Evolutionary conservation across 2,113 vertebrate species (phyloP).

Genomic region (Zosterops hypoxanthus): DNA sequence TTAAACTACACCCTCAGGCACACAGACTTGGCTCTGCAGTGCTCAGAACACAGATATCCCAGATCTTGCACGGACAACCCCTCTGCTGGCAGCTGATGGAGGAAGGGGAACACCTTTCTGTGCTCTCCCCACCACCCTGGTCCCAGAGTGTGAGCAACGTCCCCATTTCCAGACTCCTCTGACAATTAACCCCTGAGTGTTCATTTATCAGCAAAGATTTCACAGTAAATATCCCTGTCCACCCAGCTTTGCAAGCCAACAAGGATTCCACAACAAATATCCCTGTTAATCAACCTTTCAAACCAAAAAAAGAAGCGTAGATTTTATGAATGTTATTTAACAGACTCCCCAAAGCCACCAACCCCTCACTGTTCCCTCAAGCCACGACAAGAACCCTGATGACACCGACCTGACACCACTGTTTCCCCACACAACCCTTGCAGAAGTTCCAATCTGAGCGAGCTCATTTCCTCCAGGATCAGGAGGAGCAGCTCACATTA

Average conservation of each 20-base stretch:
- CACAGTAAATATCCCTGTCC: background rate
- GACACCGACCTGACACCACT: background rate
- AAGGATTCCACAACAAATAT: background rate
- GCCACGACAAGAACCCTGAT: accelerated
- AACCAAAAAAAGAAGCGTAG: background rate
- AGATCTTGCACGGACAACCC: background rate
- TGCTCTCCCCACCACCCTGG: accelerated
- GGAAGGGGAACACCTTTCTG: background rate
- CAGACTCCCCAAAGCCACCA: background rate
- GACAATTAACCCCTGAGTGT: accelerated
- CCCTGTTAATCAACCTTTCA: background rate
- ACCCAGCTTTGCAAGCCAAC: background rate
- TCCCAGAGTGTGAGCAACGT: accelerated
- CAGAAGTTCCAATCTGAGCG: background rate
- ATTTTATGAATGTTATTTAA: background rate
- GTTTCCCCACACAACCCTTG: accelerated
- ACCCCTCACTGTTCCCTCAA: accelerated
- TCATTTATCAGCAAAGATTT: background rate
- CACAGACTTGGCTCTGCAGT: background rate
- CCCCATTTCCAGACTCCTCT: background rate
- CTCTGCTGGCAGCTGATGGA: background rate
- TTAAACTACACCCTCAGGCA: background rate
- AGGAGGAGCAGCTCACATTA: background rate
- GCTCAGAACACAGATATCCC: too few species aligned
- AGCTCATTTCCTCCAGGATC: accelerated